Evolutionary conservation across 2,113 vertebrate genomes (phyloP).

Genomic region (Herpetotheres cachinnans): DNA sequence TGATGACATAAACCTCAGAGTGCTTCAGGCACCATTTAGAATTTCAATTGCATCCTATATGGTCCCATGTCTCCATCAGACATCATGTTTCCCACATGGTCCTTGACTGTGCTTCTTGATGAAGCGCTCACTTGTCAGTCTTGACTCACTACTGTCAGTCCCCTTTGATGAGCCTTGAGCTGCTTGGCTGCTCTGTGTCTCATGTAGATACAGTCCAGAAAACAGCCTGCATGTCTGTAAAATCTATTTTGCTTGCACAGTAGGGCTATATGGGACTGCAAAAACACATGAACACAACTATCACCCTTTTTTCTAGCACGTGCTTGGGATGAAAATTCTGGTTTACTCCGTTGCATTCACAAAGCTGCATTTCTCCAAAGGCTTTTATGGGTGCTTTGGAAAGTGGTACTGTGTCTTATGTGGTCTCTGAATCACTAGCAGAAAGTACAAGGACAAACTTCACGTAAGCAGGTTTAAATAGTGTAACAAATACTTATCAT

Average conservation of each 20-base stretch:
- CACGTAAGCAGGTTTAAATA: neutral
- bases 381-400: neutral
- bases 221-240: neutral
- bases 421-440: neutral
- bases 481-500: neutral
- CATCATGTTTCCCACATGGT: rapidly evolving
- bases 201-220: neutral
- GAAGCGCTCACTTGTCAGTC: neutral
- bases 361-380: neutral
- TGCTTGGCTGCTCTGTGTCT: neutral
- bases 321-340: neutral
- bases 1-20: neutral
- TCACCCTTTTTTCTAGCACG: neutral
- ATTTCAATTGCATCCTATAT: neutral
- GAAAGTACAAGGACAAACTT: neutral
- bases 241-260: neutral
- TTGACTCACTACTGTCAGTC: neutral
- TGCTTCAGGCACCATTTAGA: neutral
- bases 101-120: neutral
- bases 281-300: neutral
- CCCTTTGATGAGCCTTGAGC: neutral
- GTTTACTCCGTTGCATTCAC: neutral
- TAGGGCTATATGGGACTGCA: neutral
- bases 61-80: rapidly evolving
- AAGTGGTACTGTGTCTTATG: rapidly evolving